Evolutionary conservation across 2,797 vertebrate species (phyloP).

Genomic region (Ptychobarbus kaznakovi): DNA sequence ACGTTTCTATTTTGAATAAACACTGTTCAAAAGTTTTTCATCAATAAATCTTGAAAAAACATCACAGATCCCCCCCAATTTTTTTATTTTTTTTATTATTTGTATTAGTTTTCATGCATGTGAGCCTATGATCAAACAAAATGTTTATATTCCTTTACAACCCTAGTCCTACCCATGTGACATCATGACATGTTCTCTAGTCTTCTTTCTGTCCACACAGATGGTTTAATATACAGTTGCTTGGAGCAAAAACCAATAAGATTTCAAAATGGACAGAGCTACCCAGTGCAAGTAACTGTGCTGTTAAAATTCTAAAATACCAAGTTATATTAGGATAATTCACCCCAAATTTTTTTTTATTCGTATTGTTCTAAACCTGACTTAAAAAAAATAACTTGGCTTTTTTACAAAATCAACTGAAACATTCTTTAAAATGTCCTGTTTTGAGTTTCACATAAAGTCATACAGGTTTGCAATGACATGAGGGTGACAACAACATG

Average conservation of each 20-base stretch:
- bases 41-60: too few relatives aligned
- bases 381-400: background rate
- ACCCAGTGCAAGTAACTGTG: background rate
- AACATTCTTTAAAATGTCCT: background rate
- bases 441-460: background rate
- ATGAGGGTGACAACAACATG: background rate
- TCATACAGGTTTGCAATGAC: background rate
- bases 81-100: too few relatives aligned
- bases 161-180: background rate
- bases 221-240: background rate
- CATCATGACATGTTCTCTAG: background rate
- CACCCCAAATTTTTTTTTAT: background rate
- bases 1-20: too few relatives aligned
- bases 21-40: too few relatives aligned
- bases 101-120: too few relatives aligned
- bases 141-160: too few relatives aligned
- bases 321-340: background rate
- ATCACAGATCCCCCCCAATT: too few relatives aligned
- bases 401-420: background rate
- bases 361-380: background rate
- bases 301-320: background rate
- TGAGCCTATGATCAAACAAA: too few relatives aligned
- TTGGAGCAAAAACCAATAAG: background rate
- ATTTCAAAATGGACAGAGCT: background rate
- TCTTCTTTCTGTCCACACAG: background rate